These are phyloP conservation scores for Melanerpes aurifrons DNA, from an alignment of 2,113 vertebrate genomes.

Conservation along the genomic window DNA sequence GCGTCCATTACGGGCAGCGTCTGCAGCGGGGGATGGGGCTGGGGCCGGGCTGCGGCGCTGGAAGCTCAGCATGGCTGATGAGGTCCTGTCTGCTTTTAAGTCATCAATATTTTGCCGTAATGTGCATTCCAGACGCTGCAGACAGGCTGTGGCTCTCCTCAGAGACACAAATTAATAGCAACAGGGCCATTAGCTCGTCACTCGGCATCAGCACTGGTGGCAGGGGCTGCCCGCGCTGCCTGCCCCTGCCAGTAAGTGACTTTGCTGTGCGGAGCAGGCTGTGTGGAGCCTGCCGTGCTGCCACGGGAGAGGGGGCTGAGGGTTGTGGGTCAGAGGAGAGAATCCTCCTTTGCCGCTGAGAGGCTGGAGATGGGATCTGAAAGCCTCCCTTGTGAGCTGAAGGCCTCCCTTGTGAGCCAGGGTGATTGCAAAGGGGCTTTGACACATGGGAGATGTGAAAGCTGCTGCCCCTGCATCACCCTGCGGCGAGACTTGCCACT, in stretches of 20 bases:
- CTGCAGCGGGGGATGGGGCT: conserved; percentile 34
- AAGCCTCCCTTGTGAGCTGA: neutral
- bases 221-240: conserved; percentile 10
- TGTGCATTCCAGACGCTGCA: conserved; percentile 66
- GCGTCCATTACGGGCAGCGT: neutral
- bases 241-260: conserved; percentile 3
- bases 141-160: conserved; percentile 63
- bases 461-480: fast-evolving
- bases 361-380: neutral
- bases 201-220: conserved; percentile 43
- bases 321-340: neutral
- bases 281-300: neutral
- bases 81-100: conserved; percentile 69
- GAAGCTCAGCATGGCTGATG: conserved; percentile 48
- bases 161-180: conserved; percentile 71
- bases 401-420: no score
- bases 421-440: neutral
- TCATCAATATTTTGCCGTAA: conserved; percentile 67
- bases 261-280: neutral
- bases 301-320: neutral
- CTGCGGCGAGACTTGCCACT: neutral
- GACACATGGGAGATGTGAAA: fast-evolving
- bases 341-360: neutral
- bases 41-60: neutral
- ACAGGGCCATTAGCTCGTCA: conserved; percentile 71